A percentile compares a stretch with the other conserved stretches of the same genome.
phyloP scores from a whole-genome alignment of 2,113 vertebrate species.

The Myotis davidii region DNA sequence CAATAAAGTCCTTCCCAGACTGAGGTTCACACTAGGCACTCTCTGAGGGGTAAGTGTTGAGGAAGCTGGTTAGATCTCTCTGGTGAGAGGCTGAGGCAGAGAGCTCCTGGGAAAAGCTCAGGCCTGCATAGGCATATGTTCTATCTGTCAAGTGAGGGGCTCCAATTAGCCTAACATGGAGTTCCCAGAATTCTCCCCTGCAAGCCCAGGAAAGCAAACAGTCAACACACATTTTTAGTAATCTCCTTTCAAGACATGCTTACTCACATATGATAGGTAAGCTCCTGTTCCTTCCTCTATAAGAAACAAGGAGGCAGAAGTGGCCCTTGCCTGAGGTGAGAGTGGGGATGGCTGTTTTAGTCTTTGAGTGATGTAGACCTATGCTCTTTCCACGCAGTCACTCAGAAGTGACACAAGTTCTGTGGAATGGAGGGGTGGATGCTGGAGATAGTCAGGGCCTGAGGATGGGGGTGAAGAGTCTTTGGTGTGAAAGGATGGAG shows the following conservation, averaged over 20 bases:
- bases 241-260: not conserved
- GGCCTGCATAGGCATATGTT: not conserved
- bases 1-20: not conserved
- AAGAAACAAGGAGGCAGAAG: not conserved
- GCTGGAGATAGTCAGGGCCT: not conserved
- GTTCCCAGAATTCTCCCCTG: not conserved
- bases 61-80: not conserved
- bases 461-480: not conserved
- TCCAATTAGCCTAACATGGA: not conserved
- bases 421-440: not conserved
- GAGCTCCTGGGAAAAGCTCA: not conserved
- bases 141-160: not conserved
- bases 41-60: not conserved
- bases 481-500: not conserved
- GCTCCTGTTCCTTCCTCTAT: not conserved
- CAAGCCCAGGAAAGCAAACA: not conserved
- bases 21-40: not conserved
- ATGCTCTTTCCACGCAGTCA: not conserved
- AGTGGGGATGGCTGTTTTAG: too few relatives aligned
- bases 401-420: not conserved
- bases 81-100: not conserved
- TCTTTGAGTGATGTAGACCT: not conserved
- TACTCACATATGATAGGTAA: not conserved
- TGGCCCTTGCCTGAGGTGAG: not conserved
- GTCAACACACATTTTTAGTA: not conserved